phyloP scores from a whole-genome alignment of 2,113 vertebrate genomes.

The Megalops atlanticus region DNA sequence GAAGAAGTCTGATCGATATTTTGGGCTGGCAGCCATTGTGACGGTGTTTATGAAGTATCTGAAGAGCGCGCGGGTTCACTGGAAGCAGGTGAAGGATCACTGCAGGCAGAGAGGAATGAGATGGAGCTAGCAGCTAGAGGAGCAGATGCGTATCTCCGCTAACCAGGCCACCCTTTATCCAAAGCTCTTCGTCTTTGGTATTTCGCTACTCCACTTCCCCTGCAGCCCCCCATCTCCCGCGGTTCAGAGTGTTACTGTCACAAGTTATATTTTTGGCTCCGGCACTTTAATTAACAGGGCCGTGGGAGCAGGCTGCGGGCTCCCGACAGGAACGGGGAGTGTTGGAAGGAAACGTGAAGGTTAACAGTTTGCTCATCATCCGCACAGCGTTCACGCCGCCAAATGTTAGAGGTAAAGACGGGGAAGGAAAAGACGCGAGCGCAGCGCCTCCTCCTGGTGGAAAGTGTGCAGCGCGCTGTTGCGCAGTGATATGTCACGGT shows the following conservation, averaged over 20 bases:
- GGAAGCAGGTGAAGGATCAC: no score
- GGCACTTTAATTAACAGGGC: conserved; percentile 26
- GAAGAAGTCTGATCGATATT: no score
- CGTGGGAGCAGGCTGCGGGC: conserved; percentile 4
- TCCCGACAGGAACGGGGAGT: conserved; percentile 1
- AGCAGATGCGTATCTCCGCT: no score
- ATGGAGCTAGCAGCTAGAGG: no score
- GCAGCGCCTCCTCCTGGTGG: conserved; percentile 1
- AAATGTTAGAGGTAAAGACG: neutral
- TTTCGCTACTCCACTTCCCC: neutral
- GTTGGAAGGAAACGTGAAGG: conserved; percentile 28
- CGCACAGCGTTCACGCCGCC: neutral
- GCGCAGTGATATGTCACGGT: no score
- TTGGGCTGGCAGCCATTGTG: no score
- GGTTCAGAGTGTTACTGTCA: neutral
- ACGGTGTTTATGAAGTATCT: no score
- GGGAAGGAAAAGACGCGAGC: neutral
- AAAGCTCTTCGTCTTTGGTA: neutral
- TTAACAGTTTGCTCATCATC: neutral
- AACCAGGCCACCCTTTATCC: no score
- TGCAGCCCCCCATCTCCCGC: neutral
- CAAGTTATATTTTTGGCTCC: conserved; percentile 21
- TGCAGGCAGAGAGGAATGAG: no score
- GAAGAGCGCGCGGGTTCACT: no score
- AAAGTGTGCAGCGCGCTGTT: neutral